Evolutionary conservation across 2,888 invertebrate species (phyloP), one percentile per base, ranked within the genome.

Genomic region (Eilema griseolum): DNA sequence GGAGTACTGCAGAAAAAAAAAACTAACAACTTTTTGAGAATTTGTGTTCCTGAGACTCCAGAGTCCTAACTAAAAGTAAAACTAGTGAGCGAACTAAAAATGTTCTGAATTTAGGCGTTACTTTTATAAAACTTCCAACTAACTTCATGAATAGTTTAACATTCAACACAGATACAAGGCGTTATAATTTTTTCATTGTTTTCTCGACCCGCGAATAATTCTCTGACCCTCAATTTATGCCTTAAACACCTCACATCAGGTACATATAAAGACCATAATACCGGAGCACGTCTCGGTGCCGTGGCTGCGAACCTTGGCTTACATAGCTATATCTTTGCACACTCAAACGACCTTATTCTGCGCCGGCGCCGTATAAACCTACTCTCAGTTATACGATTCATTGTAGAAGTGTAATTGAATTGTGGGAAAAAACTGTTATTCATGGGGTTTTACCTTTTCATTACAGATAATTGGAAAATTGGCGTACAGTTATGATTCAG

Each of bases 271-370:
- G 37, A 59, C 46, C 41, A 62, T 37, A 33, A 62, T 24, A 64
- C 66, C 66, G 75, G 73, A 76, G 69, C 82, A 83, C 83, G 83
- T 73, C 70, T 67, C 70, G 62, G 33, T 61, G 67, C 70, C 80
- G 80, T 83, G 82, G 78, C 73, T 69, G 67, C 10, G 33, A 80
- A 78, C 83, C 83, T 83, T 82, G 82, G 80, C 82, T 79, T 73
- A 82, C 80, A 77, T 81, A 33, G 71, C 37, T 70, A 72, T 78
- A 81, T 81, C 78, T 78, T 76, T 67, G 73, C 74, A 78, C 66
- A 82, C 67, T 76, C 70, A 62, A 73, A 73, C 70, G 76, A 67
- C 80, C 78, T 82, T 81, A 80, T 78, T 78, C 79, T 73, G 52
- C n/a, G 52, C n/a, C 10, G 66, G 65, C 72, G 24, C 64, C 23